Base-by-base conservation (phyloP, 2,888 invertebrate species). In the Fragum sueziense region DNA sequence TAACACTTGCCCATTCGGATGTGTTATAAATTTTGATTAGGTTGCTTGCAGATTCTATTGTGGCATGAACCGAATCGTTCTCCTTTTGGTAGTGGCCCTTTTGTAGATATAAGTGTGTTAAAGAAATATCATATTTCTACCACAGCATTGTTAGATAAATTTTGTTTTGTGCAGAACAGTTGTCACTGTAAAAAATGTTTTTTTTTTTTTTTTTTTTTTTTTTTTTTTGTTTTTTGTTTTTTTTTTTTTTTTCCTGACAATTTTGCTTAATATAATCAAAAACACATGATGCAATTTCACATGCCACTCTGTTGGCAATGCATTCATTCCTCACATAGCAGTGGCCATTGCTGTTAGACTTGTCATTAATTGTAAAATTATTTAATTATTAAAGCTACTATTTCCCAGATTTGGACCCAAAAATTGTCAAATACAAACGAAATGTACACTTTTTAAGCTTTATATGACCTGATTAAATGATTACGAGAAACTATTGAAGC, bases 161-260 rank as follows among this genome's bases (percentile, higher is more conserved):
- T 75, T 78, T 81, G 37, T 81, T 81, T 70, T 81, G 78, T 0
- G 75, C 7, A 1, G 14, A 29, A 65, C 81, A 75, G 31, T 81
- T 78, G 62, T 75, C 78, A 67, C 57, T 59, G 29, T 75, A 79
- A 65, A 78, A 70, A 25, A 73, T 70, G 29, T 79, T 70, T 4
- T 76, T 57, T 27, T 31, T n/a, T n/a, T n/a, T n/a, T n/a, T n/a
- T n/a, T n/a, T n/a, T n/a, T n/a, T n/a, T n/a, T n/a, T n/a, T n/a
- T n/a, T n/a, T n/a, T n/a, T n/a, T n/a, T n/a, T n/a, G n/a, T n/a
- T n/a, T n/a, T n/a, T n/a, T n/a, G n/a, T n/a, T n/a, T n/a, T n/a
- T n/a, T n/a, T n/a, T 75, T 37, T 54, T 54, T 20, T 76, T 75
- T n/a, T 57, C 33, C 34, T 57, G 34, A 14, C 59, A 34, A 27